phyloP scores from a whole-genome alignment of 2,888 invertebrate genomes.

The Chymomyza fuscimana region DNA sequence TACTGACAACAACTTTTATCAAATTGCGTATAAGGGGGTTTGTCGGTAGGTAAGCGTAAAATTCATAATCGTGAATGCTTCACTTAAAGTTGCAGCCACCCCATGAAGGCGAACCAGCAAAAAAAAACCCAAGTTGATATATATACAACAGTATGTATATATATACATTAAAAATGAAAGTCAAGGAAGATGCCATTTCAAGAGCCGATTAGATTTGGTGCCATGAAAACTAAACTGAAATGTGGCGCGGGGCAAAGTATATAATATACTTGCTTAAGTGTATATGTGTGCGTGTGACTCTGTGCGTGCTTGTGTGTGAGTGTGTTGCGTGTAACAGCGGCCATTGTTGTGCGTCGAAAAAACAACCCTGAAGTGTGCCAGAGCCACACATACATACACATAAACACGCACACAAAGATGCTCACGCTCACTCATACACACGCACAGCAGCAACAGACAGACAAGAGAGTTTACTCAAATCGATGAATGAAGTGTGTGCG shows the following conservation, averaged over 20 bases:
- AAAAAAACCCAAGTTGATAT: slow-evolving; percentile 17
- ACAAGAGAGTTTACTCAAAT: slow-evolving; percentile 47
- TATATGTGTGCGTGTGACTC: slow-evolving; percentile 12
- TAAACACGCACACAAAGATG: slow-evolving; percentile 53
- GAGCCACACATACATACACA: slow-evolving; percentile 24
- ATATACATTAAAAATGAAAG: slow-evolving; percentile 64
- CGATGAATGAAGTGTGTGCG: slow-evolving; percentile 64
- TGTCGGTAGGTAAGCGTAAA: slow-evolving; percentile 78
- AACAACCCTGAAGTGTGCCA: slow-evolving; percentile 63
- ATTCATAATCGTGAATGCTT: slow-evolving; percentile 76
- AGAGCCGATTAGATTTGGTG: slow-evolving; percentile 53
- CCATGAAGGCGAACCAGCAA: slow-evolving; percentile 37
- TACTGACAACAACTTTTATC: slow-evolving; percentile 62
- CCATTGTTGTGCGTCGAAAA: slow-evolving; percentile 69
- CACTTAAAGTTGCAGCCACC: slow-evolving; percentile 63
- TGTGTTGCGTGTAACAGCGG: slow-evolving; percentile 57
- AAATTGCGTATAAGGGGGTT: slow-evolving; percentile 72
- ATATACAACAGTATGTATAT: slow-evolving; percentile 27
- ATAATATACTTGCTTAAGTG: slow-evolving; percentile 46
- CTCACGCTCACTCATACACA: slow-evolving; percentile 18
- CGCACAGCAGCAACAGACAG: slow-evolving; percentile 14
- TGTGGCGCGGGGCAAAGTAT: slow-evolving; percentile 23
- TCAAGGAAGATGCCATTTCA: slow-evolving; percentile 62
- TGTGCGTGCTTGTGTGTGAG: slow-evolving; percentile 24
- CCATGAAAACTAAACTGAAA: slow-evolving; percentile 35